These are phyloP conservation scores for Propithecus coquereli DNA, from an alignment of 2,113 vertebrate species.

Conservation along the genomic window DNA sequence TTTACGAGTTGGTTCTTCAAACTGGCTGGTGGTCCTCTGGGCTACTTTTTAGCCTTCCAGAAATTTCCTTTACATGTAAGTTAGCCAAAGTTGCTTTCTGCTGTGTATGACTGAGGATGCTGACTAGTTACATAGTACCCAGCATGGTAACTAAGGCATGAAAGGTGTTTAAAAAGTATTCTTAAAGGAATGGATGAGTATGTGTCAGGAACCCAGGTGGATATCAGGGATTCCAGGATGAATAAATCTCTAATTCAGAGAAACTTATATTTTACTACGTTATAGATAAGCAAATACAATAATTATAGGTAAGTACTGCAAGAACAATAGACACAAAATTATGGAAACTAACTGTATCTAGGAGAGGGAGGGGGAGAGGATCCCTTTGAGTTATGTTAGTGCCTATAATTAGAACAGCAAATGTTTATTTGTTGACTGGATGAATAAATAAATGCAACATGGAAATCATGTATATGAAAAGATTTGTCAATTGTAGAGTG, in stretches of 20 bases:
- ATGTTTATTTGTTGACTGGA: not conserved
- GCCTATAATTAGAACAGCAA: not conserved
- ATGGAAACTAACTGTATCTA: not conserved
- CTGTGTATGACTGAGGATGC: too few species aligned
- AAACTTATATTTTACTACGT: not conserved
- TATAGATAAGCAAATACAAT: not conserved
- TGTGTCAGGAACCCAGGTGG: not conserved
- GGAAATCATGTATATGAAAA: not conserved
- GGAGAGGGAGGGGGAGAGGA: not conserved
- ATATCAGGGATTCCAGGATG: not conserved
- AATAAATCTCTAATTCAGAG: constrained; percentile 26
- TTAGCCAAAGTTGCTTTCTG: not conserved
- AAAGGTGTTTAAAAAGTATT: not conserved
- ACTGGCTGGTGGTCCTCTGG: not conserved
- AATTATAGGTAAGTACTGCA: not conserved
- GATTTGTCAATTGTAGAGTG: not conserved
- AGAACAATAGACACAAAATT: not conserved
- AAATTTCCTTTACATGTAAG: not conserved
- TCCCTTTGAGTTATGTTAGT: not conserved
- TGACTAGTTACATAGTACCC: not conserved
- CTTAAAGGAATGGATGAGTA: not conserved
- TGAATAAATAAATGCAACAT: not conserved
- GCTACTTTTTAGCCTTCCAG: not conserved
- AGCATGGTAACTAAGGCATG: not conserved
- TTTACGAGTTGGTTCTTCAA: not conserved